Evolutionary conservation across 35 echinoderm and acorn worm species (phyloP).

Genomic region (Acanthaster planci): DNA sequence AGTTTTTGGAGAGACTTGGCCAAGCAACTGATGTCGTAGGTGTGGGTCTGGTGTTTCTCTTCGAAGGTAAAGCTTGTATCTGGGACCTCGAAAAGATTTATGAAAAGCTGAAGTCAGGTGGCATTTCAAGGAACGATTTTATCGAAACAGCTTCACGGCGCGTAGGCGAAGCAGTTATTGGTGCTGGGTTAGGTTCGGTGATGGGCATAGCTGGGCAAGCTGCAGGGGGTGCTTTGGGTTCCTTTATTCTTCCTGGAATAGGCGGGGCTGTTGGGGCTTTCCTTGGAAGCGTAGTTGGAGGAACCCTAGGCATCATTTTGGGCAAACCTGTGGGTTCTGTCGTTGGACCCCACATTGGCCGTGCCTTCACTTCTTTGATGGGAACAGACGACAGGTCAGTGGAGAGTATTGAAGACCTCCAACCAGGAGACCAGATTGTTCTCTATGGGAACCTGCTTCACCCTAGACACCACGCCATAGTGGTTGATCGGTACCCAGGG

Average conservation of each 20-base stretch:
- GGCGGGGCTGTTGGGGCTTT: background rate
- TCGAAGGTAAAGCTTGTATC: background rate
- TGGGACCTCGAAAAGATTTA: background rate
- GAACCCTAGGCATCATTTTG: background rate
- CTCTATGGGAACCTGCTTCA: conserved; percentile 17
- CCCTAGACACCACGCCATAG: conserved; percentile 58
- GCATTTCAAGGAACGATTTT: background rate
- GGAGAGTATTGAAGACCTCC: conserved; percentile 16
- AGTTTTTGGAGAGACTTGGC: background rate
- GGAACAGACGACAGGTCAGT: background rate
- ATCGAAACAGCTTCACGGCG: background rate
- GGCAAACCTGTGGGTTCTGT: background rate
- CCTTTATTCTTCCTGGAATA: background rate
- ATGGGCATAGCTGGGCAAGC: background rate
- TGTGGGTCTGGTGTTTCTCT: background rate
- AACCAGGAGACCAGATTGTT: conserved; percentile 43
- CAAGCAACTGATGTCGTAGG: background rate
- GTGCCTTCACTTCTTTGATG: background rate
- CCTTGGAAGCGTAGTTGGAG: background rate
- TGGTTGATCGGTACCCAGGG: background rate
- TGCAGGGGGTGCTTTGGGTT: background rate
- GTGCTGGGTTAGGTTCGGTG: background rate
- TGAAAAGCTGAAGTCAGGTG: background rate
- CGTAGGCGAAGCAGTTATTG: conserved; percentile 6
- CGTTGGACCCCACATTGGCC: background rate